A percentile compares a stretch with the other conserved stretches of the same genome.
phyloP scores from a whole-genome alignment of 2,797 vertebrate species.

The Hydrocynus forskahlii region DNA sequence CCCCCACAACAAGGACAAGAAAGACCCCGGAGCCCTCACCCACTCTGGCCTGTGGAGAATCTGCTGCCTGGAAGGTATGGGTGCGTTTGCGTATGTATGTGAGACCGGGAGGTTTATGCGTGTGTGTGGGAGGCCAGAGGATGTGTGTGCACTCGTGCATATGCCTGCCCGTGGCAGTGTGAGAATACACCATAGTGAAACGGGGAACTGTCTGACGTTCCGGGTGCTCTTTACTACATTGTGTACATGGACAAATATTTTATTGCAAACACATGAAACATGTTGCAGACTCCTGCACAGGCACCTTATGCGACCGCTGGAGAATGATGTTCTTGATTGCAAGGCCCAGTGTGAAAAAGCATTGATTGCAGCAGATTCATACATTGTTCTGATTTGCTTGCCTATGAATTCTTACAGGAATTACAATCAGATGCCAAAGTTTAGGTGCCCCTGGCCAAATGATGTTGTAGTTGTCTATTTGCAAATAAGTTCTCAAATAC shows the following conservation, averaged over 20 bases:
- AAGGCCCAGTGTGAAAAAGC: neutral
- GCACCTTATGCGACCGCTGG: neutral
- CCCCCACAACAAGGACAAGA: constrained; percentile 83
- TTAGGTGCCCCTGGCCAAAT: too few species aligned
- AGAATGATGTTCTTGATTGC: neutral
- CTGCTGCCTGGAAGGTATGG: constrained; percentile 90
- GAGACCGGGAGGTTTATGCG: constrained; percentile 8
- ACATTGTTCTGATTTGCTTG: neutral
- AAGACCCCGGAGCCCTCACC: constrained; percentile 89
- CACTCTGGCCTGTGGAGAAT: constrained; percentile 95
- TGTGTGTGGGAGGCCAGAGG: constrained; percentile 14
- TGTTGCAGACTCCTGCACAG: neutral
- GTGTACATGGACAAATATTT: neutral
- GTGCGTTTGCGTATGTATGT: constrained; percentile 1
- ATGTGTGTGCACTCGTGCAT: constrained; percentile 9
- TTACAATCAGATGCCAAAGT: neutral
- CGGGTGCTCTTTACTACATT: neutral
- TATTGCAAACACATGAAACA: neutral
- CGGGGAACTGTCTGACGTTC: neutral
- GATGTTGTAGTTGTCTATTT: too few species aligned
- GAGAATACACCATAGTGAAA: neutral
- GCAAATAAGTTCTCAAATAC: too few species aligned
- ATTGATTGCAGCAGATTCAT: neutral
- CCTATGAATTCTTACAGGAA: neutral
- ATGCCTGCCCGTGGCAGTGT: constrained; percentile 2